phyloP scores from a whole-genome alignment of 1,140 invertebrate genomes.

The Steinernema feltiae region DNA sequence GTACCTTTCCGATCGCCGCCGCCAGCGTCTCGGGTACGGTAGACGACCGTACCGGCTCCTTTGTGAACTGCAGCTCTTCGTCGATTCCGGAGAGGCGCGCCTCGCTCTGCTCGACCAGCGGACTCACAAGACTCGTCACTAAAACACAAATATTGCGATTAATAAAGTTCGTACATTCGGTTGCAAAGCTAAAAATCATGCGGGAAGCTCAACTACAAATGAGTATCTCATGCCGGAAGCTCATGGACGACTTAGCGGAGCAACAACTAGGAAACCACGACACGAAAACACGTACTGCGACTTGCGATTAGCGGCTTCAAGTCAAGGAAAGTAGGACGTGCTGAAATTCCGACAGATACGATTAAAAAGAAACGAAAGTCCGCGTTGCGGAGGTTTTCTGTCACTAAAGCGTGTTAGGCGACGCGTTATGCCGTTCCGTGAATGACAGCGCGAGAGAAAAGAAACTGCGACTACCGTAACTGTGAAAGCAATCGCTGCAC shows the following conservation, averaged over 20 bases:
- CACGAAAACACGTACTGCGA: conserved; percentile 30
- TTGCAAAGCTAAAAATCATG: conserved; percentile 18
- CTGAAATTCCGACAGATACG: conserved; percentile 32
- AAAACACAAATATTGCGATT: conserved; percentile 23
- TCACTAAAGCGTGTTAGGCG: neutral
- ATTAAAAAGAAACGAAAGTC: conserved; percentile 18
- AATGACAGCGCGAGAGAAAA: conserved; percentile 18
- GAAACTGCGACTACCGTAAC: neutral
- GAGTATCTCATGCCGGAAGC: conserved; percentile 5
- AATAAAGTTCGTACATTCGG: conserved; percentile 19
- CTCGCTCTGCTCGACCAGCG: conserved; percentile 31
- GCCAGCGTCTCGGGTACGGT: conserved; percentile 44
- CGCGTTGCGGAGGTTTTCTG: neutral
- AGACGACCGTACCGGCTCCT: conserved; percentile 37
- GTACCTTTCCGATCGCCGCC: neutral
- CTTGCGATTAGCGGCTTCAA: conserved; percentile 36
- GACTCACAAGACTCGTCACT: conserved; percentile 50
- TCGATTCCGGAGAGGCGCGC: conserved; percentile 40
- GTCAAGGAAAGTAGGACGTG: conserved; percentile 41
- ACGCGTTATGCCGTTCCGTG: conserved; percentile 17
- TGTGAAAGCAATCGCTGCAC: neutral
- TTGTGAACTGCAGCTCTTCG: conserved; percentile 34
- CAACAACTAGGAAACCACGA: conserved; percentile 26
- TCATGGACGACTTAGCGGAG: too few relatives aligned
- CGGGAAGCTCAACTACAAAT: conserved; percentile 3